These are phyloP conservation scores for Hypsibius dujardini DNA, from an alignment of 1,140 invertebrate genomes.

Conservation along the genomic window DNA sequence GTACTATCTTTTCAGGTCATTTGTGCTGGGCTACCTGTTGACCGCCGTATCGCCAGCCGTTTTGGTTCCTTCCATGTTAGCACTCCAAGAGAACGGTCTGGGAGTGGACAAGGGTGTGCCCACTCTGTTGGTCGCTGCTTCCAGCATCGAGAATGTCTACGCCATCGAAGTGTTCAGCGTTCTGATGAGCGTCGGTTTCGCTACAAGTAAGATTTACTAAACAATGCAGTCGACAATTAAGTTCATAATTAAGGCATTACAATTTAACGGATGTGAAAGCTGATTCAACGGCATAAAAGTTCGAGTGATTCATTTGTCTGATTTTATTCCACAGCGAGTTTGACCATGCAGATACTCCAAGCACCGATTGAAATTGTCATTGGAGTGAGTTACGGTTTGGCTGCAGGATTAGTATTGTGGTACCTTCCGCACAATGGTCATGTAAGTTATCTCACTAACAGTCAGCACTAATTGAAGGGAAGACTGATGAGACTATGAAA, in stretches of 20 bases:
- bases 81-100: slow-evolving; percentile 60
- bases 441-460: slow-evolving; percentile 6
- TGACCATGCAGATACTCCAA: slow-evolving; percentile 32
- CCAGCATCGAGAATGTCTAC: slow-evolving; percentile 64
- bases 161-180: slow-evolving; percentile 73
- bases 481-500: no score
- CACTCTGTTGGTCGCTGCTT: slow-evolving; percentile 77
- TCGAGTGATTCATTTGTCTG: no score
- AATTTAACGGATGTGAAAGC: no score
- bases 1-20: not conserved
- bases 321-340: slow-evolving; percentile 24
- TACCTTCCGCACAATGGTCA: slow-evolving; percentile 23
- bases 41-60: slow-evolving; percentile 35
- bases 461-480: slow-evolving; percentile 13
- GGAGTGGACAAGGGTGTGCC: slow-evolving; percentile 84
- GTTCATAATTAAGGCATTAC: no score
- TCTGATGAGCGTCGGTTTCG: slow-evolving; percentile 60
- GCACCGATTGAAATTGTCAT: slow-evolving; percentile 31
- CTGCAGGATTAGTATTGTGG: slow-evolving; percentile 26
- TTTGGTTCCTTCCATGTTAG: slow-evolving; percentile 71
- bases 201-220: slow-evolving; percentile 37
- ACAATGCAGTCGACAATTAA: no score
- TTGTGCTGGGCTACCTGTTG: slow-evolving; percentile 12
- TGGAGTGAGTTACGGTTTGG: slow-evolving; percentile 27
- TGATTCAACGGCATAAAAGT: no score